A percentile compares a stretch with the other conserved stretches of the same genome.
phyloP scores from a whole-genome alignment of 2,888 invertebrate genomes.

The Lamellibrachia satsuma region DNA sequence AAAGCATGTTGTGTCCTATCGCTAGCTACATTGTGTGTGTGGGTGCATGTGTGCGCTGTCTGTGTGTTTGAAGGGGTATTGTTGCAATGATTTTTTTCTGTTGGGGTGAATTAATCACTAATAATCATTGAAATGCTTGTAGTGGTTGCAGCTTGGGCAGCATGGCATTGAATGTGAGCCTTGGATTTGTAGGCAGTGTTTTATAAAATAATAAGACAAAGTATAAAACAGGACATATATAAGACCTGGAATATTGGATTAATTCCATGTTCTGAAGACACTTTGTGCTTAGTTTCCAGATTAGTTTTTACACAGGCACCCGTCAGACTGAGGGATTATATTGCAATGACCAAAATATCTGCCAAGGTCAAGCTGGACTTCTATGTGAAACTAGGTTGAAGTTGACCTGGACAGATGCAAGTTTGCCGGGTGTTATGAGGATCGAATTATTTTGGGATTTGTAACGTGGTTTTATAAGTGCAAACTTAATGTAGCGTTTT shows the following conservation, averaged over 20 bases:
- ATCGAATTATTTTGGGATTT: neutral
- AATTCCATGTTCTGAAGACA: neutral
- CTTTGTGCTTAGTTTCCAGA: constrained; percentile 2
- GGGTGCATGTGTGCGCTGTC: neutral
- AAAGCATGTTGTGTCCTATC: neutral
- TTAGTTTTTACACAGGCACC: neutral
- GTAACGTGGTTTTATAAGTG: neutral
- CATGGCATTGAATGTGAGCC: neutral
- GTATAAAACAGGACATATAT: neutral
- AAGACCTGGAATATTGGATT: neutral
- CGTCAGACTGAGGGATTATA: neutral
- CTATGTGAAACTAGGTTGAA: neutral
- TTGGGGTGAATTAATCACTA: neutral
- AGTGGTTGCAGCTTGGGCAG: neutral
- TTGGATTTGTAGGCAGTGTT: constrained; percentile 13
- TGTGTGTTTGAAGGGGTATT: neutral
- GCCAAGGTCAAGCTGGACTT: neutral
- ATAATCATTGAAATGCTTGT: neutral
- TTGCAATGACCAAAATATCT: neutral
- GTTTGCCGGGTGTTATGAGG: neutral
- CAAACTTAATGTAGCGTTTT: neutral
- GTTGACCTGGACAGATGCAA: neutral
- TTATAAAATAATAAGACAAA: neutral
- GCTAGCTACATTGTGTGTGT: neutral
- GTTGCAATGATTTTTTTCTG: neutral